These are phyloP conservation scores for Scopus umbretta DNA, from an alignment of 2,113 vertebrate species.

Conservation along the genomic window DNA sequence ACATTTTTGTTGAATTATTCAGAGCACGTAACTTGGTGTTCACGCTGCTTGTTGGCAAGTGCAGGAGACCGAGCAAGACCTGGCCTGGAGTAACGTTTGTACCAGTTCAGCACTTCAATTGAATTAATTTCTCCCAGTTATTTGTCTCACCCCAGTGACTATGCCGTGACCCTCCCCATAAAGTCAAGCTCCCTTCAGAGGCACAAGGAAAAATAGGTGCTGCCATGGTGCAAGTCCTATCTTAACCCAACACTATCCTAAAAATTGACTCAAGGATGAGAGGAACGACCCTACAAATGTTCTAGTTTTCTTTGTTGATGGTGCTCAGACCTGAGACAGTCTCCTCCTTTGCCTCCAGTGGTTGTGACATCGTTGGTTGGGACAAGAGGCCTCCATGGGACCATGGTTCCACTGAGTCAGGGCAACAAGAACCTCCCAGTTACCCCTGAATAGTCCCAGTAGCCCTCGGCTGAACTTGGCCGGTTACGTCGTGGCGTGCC, in stretches of 20 bases:
- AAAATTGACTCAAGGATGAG: neutral
- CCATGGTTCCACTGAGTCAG: neutral
- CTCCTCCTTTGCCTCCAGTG: neutral
- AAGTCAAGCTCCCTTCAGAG: neutral
- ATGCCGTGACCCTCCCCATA: neutral
- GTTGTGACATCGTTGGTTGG: neutral
- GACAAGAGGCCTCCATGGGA: neutral
- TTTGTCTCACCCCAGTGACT: neutral
- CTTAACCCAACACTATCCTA: neutral
- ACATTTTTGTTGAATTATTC: too few species aligned
- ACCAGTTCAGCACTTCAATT: neutral
- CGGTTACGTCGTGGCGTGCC: rapidly evolving
- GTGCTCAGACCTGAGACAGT: neutral
- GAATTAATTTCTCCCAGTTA: neutral
- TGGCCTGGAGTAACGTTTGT: neutral
- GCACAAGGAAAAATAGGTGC: neutral
- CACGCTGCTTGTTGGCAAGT: neutral
- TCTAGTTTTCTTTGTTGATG: rapidly evolving
- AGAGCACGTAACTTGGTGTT: neutral
- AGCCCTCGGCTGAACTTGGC: neutral
- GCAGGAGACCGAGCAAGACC: neutral
- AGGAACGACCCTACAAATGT: neutral
- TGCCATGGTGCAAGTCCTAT: rapidly evolving
- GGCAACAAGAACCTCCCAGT: neutral
- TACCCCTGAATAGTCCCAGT: neutral